Conservation (phyloP, 2,888 invertebrate genomes). For the Helobdella robusta region DNA sequence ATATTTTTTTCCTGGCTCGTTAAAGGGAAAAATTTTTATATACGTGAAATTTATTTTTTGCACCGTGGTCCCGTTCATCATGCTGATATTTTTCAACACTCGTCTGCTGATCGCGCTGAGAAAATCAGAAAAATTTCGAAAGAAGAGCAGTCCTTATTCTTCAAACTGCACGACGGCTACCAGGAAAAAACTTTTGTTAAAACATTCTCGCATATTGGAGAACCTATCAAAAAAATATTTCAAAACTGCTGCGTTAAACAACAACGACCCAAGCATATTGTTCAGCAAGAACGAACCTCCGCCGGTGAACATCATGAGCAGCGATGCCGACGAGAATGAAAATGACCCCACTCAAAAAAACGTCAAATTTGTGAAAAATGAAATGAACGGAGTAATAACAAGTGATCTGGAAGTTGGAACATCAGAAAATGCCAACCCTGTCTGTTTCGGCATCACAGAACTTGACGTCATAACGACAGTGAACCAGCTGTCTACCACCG, state of each 20-base stretch:
- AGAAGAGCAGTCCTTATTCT: background rate
- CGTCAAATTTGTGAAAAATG: background rate
- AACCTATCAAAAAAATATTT: too few species aligned
- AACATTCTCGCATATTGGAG: too few species aligned
- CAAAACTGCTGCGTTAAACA: too few species aligned
- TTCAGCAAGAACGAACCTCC: background rate
- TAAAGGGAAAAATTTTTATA: constrained; percentile 20
- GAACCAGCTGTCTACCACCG: too few species aligned
- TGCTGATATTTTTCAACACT: constrained; percentile 43
- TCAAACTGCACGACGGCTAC: background rate
- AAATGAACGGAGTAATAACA: background rate
- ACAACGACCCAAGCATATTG: background rate
- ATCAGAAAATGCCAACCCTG: too few species aligned
- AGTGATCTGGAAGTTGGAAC: too few species aligned
- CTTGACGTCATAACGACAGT: too few species aligned
- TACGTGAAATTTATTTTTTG: constrained; percentile 40
- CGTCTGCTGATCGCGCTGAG: constrained; percentile 38
- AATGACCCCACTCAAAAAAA: too few species aligned
- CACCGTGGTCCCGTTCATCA: constrained; percentile 42
- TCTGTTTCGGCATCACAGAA: too few species aligned
- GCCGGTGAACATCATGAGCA: too few species aligned
- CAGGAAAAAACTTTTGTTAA: too few species aligned
- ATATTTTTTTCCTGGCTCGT: constrained; percentile 17
- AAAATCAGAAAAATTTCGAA: constrained; percentile 27
- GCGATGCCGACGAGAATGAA: too few species aligned